Evolutionary conservation across 2,888 invertebrate species (phyloP), one percentile per base, ranked within the genome.

Genomic region (Mamestra brassicae): DNA sequence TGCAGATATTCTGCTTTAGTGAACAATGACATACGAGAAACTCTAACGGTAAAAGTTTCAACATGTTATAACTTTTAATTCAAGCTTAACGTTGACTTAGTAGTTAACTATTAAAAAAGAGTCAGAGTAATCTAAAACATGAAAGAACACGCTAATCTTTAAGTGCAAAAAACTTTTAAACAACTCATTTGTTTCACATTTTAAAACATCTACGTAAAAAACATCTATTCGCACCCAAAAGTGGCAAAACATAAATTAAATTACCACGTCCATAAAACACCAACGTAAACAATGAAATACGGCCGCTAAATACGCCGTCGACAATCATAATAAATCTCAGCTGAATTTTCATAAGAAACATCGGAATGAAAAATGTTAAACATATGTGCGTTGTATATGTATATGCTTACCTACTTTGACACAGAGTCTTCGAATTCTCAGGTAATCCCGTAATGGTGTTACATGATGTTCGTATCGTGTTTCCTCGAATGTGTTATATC

Each of bases 281-380:
- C 15, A 55, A 70, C 52, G 45, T 17, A 65, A 74, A 80, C 64
- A 58, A 80, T 80, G 54, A 80, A 71, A 84, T 61, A 66, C 6
- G 65, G 34, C 26, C 58, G 54, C 42, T 78, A 52, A 52, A 58
- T 50, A 83, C 55, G 78, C 69, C 50, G 45, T 36, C 55, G 13
- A 78, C 69, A 60, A 61, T 74, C 67, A 83, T 73, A 80, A 74
- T 83, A 83, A 74, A 83, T 81, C 67, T 74, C 3, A 55, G 26
- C 26, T 26, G 54, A 74, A 74, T 79, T 70, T 74, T 84, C 58
- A 65, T 58, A 80, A 65, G 80, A 83, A 83, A 69, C 58, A 73
- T 4, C 34, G 45, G 26, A 62, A 58, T 58, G 0, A 79, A 71
- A 52, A 26, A 54, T 47, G n/a, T 74, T 50, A 10, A 42, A 50